Evolutionary conservation across 2,113 vertebrate species (phyloP), one percentile per base, ranked within the genome.

Genomic region (Oreotrochilus melanogaster): DNA sequence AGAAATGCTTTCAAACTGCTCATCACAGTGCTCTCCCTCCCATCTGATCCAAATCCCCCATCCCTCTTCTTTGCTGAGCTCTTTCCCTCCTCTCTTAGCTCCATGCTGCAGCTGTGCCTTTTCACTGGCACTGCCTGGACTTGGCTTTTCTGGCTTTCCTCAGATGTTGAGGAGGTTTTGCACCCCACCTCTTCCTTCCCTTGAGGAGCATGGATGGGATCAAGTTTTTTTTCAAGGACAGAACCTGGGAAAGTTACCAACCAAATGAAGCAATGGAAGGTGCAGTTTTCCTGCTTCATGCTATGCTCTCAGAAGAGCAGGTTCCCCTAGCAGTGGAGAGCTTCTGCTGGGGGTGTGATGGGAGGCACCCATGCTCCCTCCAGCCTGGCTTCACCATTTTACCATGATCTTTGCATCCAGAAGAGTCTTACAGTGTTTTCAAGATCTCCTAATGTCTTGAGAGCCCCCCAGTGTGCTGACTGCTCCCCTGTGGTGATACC

Each of bases 341-440:
- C 35, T 42, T 31, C 45, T 24, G 45, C 33, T 18, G 45, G 24
- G 10, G 18, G 4, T 13, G 8, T 56, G 47, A 8, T 14, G 21
- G 58, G 47, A 3, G 0, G 5, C 6, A 27, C 15, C 18, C 9
- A 0, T 15, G 2, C 37, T 7, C 11, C 1, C 0, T 33, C 37
- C 50, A 35, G 50, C 28, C 16, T 10, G 25, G 5, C 13, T 51
- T 67, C 13, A 30, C 1, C 1, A n/a, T 31, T 51, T 78, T 10
- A 8, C 39, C 21, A 2, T 10, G 23, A 24, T 76, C 43, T 67
- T 71, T 73, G 39, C 30, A 48, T 43, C 31, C 50, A 47, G 43
- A 69, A 62, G 22, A 58, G 37, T 18, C 67, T 71, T 43, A 33
- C 53, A 56, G 22, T 24, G 15, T n/a, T 70, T 54, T 50, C 39